Percentiles rank a stretch among this genome's conserved stretches.
These are phyloP conservation scores for Cavia porcellus DNA, from an alignment of 2,113 vertebrate species.

Conservation along the genomic window DNA sequence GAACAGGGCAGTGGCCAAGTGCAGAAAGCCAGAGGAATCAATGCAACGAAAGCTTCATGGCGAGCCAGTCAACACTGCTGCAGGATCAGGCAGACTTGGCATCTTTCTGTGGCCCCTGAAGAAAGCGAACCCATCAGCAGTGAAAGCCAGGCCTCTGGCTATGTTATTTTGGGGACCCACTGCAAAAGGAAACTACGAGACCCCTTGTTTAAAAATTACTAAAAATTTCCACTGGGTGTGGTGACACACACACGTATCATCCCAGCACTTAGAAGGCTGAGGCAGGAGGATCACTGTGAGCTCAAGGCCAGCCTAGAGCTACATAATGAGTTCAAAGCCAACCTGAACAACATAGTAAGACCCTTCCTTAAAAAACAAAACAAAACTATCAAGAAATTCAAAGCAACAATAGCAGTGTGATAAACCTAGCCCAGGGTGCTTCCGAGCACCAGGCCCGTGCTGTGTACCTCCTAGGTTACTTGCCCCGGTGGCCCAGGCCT, in stretches of 20 bases:
- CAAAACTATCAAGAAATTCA: not conserved
- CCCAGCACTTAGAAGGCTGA: not conserved
- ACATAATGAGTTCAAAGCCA: not conserved
- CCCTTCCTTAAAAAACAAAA: not conserved
- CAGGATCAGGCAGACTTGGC: not conserved
- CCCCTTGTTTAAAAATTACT: not conserved
- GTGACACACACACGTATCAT: not conserved
- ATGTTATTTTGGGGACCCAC: fast-evolving
- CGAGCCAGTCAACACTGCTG: not conserved
- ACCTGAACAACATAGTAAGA: not conserved
- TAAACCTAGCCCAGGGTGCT: fast-evolving
- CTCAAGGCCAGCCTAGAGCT: not conserved
- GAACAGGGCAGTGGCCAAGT: fast-evolving
- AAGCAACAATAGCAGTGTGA: not conserved
- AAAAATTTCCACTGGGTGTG: not conserved
- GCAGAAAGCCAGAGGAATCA: not conserved
- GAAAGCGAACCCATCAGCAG: not conserved
- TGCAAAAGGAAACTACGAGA: not conserved
- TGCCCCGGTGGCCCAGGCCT: not conserved
- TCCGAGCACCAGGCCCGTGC: fast-evolving
- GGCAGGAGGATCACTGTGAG: not conserved
- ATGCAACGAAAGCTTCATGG: not conserved
- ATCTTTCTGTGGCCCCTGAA: not conserved
- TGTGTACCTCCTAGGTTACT: fast-evolving
- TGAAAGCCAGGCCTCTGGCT: not conserved